Conservation (phyloP, 92 coral and sea anemone genomes). For the Porites rus region DNA sequence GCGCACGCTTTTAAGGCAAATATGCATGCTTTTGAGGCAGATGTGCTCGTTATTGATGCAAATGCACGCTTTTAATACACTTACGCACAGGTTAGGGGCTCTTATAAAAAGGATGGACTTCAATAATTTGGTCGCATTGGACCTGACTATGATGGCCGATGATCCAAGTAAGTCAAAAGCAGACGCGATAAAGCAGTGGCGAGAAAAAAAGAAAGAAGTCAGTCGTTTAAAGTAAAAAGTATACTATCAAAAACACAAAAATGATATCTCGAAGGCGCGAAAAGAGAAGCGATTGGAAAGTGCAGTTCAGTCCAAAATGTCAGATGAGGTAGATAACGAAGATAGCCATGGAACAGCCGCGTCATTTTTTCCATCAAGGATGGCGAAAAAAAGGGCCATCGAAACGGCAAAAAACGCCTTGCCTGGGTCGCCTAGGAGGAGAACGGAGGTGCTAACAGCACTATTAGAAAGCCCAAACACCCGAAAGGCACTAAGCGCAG, state of each 20-base stretch:
- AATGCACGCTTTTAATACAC: too few relatives aligned
- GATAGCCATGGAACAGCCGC: neutral
- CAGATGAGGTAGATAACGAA: too few relatives aligned
- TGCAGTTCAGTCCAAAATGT: neutral
- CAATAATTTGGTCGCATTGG: neutral
- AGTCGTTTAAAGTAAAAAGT: neutral
- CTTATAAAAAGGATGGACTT: too few relatives aligned
- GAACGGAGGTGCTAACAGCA: slow-evolving; percentile 1
- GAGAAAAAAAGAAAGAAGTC: slow-evolving; percentile 2
- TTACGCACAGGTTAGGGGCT: too few relatives aligned
- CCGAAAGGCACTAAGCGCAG: neutral
- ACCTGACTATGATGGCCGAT: neutral
- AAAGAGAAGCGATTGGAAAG: neutral
- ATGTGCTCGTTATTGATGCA: too few relatives aligned
- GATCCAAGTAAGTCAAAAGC: neutral
- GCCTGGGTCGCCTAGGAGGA: neutral
- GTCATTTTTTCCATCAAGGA: neutral
- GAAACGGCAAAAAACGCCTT: neutral
- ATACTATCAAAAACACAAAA: neutral
- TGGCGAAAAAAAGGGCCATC: slow-evolving; percentile 16
- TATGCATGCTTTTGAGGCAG: too few relatives aligned
- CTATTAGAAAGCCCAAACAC: slow-evolving; percentile 17
- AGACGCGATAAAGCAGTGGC: neutral
- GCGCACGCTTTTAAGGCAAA: too few relatives aligned
- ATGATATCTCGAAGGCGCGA: neutral